Evolutionary conservation across 2,888 invertebrate species (phyloP).

Genomic region (Heteromyza rotundicornis): DNA sequence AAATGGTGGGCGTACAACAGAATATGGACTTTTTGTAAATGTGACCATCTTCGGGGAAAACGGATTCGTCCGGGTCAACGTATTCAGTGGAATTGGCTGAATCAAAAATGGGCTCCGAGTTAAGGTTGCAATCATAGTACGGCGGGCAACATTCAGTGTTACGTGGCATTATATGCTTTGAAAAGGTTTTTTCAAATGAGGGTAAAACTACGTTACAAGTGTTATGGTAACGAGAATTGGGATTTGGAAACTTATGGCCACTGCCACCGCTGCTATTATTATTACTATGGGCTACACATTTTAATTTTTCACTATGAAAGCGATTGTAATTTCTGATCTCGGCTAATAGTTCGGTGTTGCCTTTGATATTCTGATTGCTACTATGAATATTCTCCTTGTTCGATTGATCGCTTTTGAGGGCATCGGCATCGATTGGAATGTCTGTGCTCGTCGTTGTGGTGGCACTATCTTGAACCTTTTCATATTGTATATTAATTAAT

Average conservation of each 20-base stretch:
- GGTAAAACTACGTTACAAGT: neutral
- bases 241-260: neutral
- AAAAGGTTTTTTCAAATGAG: neutral
- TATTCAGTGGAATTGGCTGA: neutral
- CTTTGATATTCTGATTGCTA: slow-evolving; percentile 20
- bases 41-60: neutral
- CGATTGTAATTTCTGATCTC: slow-evolving; percentile 25
- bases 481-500: neutral
- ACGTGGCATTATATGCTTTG: neutral
- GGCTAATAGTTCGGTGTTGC: slow-evolving; percentile 24
- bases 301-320: slow-evolving; percentile 29
- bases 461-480: slow-evolving; percentile 9
- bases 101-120: neutral
- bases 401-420: too few relatives aligned
- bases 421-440: too few relatives aligned
- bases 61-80: neutral
- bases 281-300: slow-evolving; percentile 5
- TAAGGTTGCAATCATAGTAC: neutral
- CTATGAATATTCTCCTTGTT: slow-evolving; percentile 26
- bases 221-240: neutral
- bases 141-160: neutral
- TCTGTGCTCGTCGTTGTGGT: neutral
- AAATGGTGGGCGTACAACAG: slow-evolving; percentile 33
- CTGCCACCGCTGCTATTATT: slow-evolving; percentile 2
- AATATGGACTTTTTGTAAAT: slow-evolving; percentile 20